Evolutionary conservation across 2,797 vertebrate species (phyloP).

Genomic region (Microtus californicus): DNA sequence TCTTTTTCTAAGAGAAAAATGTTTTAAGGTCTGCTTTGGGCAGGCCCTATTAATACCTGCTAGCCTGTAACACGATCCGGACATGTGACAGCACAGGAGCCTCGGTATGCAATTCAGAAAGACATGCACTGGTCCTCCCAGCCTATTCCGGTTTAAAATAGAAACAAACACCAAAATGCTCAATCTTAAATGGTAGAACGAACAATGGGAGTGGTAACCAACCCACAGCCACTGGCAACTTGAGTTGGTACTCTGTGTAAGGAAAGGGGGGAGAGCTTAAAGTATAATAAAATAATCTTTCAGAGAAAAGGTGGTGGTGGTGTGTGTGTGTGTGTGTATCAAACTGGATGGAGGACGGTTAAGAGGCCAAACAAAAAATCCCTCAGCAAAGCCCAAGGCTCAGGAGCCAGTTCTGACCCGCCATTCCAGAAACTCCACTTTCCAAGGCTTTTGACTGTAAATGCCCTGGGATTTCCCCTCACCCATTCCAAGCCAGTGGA

Average conservation of each 20-base stretch:
- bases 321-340: background rate
- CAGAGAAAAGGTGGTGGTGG: background rate
- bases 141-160: conserved; percentile 52
- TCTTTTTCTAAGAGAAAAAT: background rate
- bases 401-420: conserved; percentile 58
- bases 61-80: background rate
- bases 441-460: conserved; percentile 22
- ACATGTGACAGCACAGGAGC: background rate
- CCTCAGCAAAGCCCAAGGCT: conserved; percentile 23
- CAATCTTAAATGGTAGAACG: background rate
- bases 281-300: conserved; percentile 69
- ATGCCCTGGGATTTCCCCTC: conserved; percentile 9
- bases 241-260: conserved; percentile 63
- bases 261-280: background rate
- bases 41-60: background rate
- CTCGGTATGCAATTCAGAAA: conserved; percentile 48
- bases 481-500: background rate
- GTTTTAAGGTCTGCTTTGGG: conserved; percentile 12
- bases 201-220: background rate
- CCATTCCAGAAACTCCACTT: conserved; percentile 82
- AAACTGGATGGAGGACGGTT: background rate
- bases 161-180: conserved; percentile 60
- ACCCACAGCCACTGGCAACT: conserved; percentile 26
- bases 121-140: background rate
- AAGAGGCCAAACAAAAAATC: background rate